Percentiles rank a stretch among this genome's conserved stretches.
Evolutionary conservation across 2,888 invertebrate species (phyloP).

Genomic region (Liodrosophila aerea): DNA sequence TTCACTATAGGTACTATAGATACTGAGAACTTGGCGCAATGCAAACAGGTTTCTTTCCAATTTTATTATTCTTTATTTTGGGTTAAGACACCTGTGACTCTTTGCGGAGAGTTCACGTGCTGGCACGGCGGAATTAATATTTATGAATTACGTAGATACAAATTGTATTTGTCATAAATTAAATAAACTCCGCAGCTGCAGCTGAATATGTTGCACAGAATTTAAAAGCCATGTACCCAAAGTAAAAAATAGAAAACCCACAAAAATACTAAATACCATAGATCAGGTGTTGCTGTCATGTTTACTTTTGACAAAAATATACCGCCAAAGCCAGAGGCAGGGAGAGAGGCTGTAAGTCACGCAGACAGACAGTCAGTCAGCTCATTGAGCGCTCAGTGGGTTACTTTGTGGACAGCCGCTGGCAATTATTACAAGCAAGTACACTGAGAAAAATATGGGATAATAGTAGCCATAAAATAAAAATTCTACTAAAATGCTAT

Average conservation of each 20-base stretch:
- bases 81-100: conserved; percentile 46
- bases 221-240: conserved; percentile 20
- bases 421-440: conserved; percentile 51
- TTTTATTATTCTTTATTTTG: conserved; percentile 8
- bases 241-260: conserved; percentile 8
- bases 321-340: conserved; percentile 36
- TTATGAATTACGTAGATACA: conserved; percentile 64
- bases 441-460: conserved; percentile 3
- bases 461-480: too few relatives aligned
- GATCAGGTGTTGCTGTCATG: conserved; percentile 65
- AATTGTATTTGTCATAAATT: conserved; percentile 63
- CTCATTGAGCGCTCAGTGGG: conserved; percentile 41
- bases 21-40: conserved; percentile 13
- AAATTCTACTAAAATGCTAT: too few relatives aligned
- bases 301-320: conserved; percentile 49
- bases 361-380: conserved; percentile 23
- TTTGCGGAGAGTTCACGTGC: conserved; percentile 54
- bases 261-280: conserved; percentile 32
- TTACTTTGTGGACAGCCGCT: conserved; percentile 18
- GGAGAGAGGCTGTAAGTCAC: background rate
- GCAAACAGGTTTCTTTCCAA: conserved; percentile 40
- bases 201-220: conserved; percentile 25
- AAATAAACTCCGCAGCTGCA: conserved; percentile 32
- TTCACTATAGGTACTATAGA: background rate
- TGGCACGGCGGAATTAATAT: conserved; percentile 53